Percentiles rank a stretch among this genome's conserved stretches.
Evolutionary conservation across 1,140 invertebrate genomes (phyloP).

Genomic region (Drosophila lacertosa): DNA sequence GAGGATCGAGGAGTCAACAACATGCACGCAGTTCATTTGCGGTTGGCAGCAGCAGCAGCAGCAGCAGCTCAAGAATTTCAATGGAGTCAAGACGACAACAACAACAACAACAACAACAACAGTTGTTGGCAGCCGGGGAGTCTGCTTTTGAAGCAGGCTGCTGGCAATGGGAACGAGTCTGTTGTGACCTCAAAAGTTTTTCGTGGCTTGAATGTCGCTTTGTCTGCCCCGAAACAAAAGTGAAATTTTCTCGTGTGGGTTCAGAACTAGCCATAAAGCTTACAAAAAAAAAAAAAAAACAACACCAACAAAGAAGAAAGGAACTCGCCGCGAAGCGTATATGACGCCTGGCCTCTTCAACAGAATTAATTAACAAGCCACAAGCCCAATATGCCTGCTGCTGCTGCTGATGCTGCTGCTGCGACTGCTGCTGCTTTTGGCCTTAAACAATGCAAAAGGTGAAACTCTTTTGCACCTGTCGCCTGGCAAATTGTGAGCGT

Average conservation of each 20-base stretch:
- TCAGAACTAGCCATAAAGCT: conserved; percentile 64
- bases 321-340: conserved; percentile 51
- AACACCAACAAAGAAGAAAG: conserved; percentile 30
- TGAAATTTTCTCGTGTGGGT: conserved; percentile 70
- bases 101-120: conserved; percentile 30
- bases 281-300: not conserved
- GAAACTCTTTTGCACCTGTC: conserved; percentile 50
- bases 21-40: conserved; percentile 64
- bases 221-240: conserved; percentile 74
- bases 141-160: conserved; percentile 21
- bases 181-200: conserved; percentile 76
- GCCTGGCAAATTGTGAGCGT: conserved; percentile 45
- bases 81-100: conserved; percentile 50
- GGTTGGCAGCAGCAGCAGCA: conserved; percentile 39
- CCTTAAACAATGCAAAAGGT: conserved; percentile 35
- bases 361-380: conserved; percentile 71
- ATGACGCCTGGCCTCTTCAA: conserved; percentile 56
- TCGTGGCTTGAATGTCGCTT: conserved; percentile 74
- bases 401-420: not conserved
- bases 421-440: conserved; percentile 4
- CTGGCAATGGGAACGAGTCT: conserved; percentile 65
- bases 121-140: conserved; percentile 2
- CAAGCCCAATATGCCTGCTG: conserved; percentile 27
- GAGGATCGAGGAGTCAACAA: conserved; percentile 15
- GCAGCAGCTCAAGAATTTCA: conserved; percentile 62